Percentiles rank a stretch among this genome's conserved stretches.
phyloP scores from a whole-genome alignment of 2,888 invertebrate species.

The Ellobium chinense region DNA sequence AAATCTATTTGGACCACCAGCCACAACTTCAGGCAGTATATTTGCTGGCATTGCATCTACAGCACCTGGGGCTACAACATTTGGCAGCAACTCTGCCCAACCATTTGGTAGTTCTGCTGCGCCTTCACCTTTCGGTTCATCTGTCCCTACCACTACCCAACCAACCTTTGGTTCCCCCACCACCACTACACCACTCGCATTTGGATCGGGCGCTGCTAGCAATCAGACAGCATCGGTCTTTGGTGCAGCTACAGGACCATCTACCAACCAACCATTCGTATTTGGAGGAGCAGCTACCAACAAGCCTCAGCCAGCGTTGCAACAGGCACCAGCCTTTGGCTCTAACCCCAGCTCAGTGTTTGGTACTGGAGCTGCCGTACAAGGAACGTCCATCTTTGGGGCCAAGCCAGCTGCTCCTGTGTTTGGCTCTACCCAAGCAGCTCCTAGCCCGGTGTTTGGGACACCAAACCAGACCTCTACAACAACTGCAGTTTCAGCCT shows the following conservation, averaged over 20 bases:
- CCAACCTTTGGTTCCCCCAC: background rate
- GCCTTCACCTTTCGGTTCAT: background rate
- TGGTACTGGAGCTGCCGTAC: conserved; percentile 1
- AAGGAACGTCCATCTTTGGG: conserved; percentile 12
- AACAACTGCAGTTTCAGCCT: background rate
- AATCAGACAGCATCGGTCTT: background rate
- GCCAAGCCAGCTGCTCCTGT: background rate
- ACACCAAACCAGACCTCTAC: background rate
- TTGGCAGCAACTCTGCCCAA: background rate
- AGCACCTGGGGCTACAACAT: background rate
- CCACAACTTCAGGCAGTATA: background rate
- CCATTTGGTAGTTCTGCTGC: conserved; percentile 1
- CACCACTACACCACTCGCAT: background rate
- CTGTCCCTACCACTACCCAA: background rate
- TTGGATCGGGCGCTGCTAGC: conserved; percentile 5
- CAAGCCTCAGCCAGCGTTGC: background rate
- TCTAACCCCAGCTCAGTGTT: background rate
- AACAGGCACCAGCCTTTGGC: conserved; percentile 5
- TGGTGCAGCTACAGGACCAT: background rate
- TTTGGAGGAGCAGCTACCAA: background rate
- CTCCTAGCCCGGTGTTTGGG: background rate
- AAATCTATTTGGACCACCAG: background rate
- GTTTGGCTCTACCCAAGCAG: background rate
- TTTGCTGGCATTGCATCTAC: background rate
- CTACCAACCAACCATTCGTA: background rate